Evolutionary conservation across 1,140 invertebrate genomes (phyloP).

Genomic region (Chymomyza costata): DNA sequence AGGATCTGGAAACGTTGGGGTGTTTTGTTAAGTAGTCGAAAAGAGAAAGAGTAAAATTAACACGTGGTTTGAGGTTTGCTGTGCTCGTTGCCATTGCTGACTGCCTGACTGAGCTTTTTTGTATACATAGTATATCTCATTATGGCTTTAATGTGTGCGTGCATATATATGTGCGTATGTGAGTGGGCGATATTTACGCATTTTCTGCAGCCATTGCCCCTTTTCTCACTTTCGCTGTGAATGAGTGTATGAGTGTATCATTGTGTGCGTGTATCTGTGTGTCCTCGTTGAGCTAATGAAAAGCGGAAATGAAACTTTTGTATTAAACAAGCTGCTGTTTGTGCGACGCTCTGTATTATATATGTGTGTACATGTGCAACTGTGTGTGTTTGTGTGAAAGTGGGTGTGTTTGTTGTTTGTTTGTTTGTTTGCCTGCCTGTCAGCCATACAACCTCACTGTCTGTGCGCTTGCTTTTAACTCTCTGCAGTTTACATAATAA

Average conservation of each 20-base stretch:
- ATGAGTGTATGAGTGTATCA: neutral
- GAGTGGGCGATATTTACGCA: slow-evolving; percentile 64
- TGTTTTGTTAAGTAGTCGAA: neutral
- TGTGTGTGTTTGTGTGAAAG: slow-evolving; percentile 15
- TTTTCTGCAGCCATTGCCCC: slow-evolving; percentile 29
- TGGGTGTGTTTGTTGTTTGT: slow-evolving; percentile 57
- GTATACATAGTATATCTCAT: slow-evolving; percentile 49
- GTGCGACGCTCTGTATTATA: slow-evolving; percentile 4
- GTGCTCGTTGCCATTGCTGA: slow-evolving; percentile 55
- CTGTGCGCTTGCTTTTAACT: slow-evolving; percentile 41
- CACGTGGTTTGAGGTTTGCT: slow-evolving; percentile 67
- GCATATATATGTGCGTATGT: slow-evolving; percentile 22
- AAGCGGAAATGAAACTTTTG: slow-evolving; percentile 73
- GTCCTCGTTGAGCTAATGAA: slow-evolving; percentile 70
- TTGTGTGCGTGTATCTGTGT: slow-evolving; percentile 32
- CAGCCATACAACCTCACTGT: slow-evolving; percentile 22
- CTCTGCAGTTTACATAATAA: slow-evolving; percentile 55
- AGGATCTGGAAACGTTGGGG: neutral
- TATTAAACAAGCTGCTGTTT: slow-evolving; percentile 53
- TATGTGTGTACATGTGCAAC: neutral
- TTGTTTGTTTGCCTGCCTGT: slow-evolving; percentile 40
- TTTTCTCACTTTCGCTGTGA: neutral
- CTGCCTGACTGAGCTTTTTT: slow-evolving; percentile 59
- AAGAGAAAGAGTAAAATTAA: slow-evolving; percentile 61
- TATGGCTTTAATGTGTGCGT: slow-evolving; percentile 53